Evolutionary conservation across 2,113 vertebrate genomes (phyloP).

Genomic region (Pluvialis apricaria): DNA sequence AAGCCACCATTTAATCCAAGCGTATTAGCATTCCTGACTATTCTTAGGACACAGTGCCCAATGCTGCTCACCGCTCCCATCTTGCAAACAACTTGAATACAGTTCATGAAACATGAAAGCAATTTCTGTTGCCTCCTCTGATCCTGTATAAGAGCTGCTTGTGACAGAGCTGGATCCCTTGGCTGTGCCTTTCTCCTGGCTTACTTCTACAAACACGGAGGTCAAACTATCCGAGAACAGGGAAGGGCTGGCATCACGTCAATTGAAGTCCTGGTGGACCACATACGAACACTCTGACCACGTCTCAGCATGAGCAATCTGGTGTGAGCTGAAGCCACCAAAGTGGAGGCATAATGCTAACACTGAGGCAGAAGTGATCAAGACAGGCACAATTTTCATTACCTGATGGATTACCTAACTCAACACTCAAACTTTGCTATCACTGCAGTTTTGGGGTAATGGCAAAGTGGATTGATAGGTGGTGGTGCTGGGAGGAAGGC

Average conservation of each 20-base stretch:
- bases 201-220: accelerated
- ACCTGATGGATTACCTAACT: not conserved
- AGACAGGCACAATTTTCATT: not conserved
- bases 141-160: not conserved
- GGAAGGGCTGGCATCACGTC: not conserved
- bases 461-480: not conserved
- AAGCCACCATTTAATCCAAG: not conserved
- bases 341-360: not conserved
- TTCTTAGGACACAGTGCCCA: not conserved
- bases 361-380: not conserved
- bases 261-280: not conserved
- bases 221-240: not conserved
- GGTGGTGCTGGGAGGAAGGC: not conserved
- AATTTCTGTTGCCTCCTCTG: not conserved
- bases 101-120: not conserved
- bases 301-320: not conserved
- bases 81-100: not conserved
- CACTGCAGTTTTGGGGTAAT: not conserved
- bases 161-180: not conserved
- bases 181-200: not conserved
- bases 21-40: not conserved
- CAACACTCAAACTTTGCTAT: not conserved
- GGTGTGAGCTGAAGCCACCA: not conserved
- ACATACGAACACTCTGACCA: not conserved
- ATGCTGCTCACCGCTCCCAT: not conserved